phyloP scores from a whole-genome alignment of 2,113 vertebrate genomes.

The Ardeotis arabs region DNA sequence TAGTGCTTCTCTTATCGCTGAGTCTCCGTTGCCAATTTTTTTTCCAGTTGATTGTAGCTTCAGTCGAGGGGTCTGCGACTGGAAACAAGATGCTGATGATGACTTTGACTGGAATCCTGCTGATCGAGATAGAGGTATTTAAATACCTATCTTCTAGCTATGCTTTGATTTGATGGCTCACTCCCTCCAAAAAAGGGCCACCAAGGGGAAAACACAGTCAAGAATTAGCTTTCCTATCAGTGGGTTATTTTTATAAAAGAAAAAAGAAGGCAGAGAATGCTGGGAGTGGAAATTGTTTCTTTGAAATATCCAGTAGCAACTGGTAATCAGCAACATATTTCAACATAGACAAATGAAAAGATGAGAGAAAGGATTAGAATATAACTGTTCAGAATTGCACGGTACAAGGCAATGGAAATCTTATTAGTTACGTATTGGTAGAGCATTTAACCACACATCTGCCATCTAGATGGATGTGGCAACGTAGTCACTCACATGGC shows the following conservation, averaged over 20 bases:
- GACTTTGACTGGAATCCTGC: constrained; percentile 92
- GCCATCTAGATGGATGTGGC: not conserved
- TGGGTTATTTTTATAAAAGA: not conserved
- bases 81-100: constrained; percentile 90
- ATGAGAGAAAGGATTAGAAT: not conserved
- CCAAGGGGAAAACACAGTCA: not conserved
- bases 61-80: constrained; percentile 87
- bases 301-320: not conserved
- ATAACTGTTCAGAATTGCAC: not conserved
- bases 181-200: not conserved
- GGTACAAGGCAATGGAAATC: not conserved
- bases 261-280: not conserved
- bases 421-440: fast-evolving
- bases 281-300: not conserved
- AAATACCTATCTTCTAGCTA: not conserved
- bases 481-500: not conserved
- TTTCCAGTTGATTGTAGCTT: constrained; percentile 92
- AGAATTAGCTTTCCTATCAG: not conserved
- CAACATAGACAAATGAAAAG: not conserved
- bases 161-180: not conserved
- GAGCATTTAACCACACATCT: not conserved
- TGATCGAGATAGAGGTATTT: constrained; percentile 85
- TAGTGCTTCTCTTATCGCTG: not conserved
- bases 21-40: not conserved
- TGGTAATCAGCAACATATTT: not conserved